Base-by-base conservation (phyloP, 2,888 invertebrate species). In the Electrophaes corylata region DNA sequence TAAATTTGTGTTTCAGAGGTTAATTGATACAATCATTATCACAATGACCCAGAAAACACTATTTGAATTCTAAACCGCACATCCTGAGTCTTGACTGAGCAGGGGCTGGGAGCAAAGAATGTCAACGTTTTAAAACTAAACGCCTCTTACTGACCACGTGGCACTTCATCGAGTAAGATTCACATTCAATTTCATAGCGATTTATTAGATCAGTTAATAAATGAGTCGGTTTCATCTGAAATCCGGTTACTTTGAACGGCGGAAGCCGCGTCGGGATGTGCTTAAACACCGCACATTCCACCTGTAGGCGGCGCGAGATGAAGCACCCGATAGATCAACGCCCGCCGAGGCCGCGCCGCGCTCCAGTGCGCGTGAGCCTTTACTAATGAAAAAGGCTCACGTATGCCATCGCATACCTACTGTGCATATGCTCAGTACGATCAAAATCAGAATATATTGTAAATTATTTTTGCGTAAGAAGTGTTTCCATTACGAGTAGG, bases 321-420 rank as follows among this genome's bases (percentile, higher is more conserved):
- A 48, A 55, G 43, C 43, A 14, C 37, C 19, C 48, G n/a, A 49
- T 49, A 44, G 23, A 37, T 55, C 47, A 16, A 4, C 41, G 47
- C 47, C 16, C n/a, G n/a, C n/a, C n/a, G n/a, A n/a, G n/a, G 12
- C 3, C 16, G 33, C 31, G 16, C 46, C 19, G 8, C 50, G 20
- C 4, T 23, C 12, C 33, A 18, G 55, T 18, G 51, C 40, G 11
- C 40, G 50, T 26, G 26, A 29, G 4, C 14, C 35, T 35, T 35
- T 37, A 16, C 0, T n/a, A 14, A 35, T 5, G 35, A 6, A 16
- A 37, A 8, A 37, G 14, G 37, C 37, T 37, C 37, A 37, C 16
- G 10, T 3, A 14, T 35, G 2, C 2, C 11, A 31, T n/a, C 31
- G 2, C n/a, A n/a, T n/a, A 31, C 31, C 31, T 29, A 4, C 23